Conservation (phyloP, 2,797 vertebrate genomes). For the Rhincodon typus region DNA sequence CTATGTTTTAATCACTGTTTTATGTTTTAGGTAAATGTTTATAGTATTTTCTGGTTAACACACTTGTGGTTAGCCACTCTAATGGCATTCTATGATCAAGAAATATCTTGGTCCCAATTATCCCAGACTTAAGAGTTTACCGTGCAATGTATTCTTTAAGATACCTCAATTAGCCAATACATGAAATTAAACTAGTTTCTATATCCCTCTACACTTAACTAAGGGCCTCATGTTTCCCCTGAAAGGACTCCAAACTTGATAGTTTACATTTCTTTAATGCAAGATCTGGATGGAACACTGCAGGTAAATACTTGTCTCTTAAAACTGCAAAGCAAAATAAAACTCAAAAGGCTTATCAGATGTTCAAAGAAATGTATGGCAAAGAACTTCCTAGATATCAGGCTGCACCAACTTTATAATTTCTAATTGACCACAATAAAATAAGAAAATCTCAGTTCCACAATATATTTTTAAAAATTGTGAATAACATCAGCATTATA, state of each 20-base stretch:
- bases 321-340: neutral
- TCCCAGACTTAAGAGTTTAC: neutral
- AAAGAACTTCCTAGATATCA: neutral
- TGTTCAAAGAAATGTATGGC: neutral
- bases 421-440: neutral
- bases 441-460: neutral
- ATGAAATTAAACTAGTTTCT: neutral
- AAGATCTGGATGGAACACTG: neutral
- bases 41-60: neutral
- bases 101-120: neutral
- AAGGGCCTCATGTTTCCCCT: neutral
- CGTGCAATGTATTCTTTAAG: neutral
- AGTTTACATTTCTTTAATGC: slow-evolving; percentile 10
- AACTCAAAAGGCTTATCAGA: slow-evolving; percentile 7
- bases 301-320: slow-evolving; percentile 18
- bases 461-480: neutral
- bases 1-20: no score
- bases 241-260: neutral
- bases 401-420: neutral
- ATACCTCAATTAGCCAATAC: neutral
- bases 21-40: no score
- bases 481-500: neutral
- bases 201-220: neutral
- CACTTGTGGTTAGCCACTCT: neutral
- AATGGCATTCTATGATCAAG: neutral